Base-by-base conservation (phyloP, 1,140 invertebrate species). In the Tigriopus japonicus region DNA sequence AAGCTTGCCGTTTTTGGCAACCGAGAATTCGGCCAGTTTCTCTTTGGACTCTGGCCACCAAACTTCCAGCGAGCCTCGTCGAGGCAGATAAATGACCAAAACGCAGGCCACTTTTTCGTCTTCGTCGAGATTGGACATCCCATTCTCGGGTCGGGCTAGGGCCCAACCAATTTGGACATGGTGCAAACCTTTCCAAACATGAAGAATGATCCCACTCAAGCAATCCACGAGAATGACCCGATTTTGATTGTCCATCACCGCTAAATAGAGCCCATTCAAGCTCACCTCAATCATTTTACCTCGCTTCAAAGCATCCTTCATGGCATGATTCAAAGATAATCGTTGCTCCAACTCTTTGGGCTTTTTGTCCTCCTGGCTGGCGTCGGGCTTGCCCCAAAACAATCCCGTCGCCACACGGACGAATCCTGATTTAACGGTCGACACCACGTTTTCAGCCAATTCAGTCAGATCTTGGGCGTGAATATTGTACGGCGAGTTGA, bases 101-200 rank as follows among this genome's bases (percentile, higher is more conserved):
- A 54, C 52, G 6, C 21, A 15, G 1, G 52, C 52, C 15, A 58
- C 23, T 13, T 40, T 49, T 12, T 15, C 45, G 21, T 49, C n/a
- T 21, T 49, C 45, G 10, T 49, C n/a, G 28, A n/a, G 3, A 7
- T n/a, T 55, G 3, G 53, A 2, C 53, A 23, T 40, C 6, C 24
- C 23, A 19, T 17, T 55, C 53, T 55, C 24, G n/a, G 19, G 53
- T 55, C 28, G 28, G 28, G 19, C 24, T 9, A 24, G n/a, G 6
- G n/a, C n/a, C 19, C 28, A 55, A 14, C 53, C 53, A 55, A 55
- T n/a, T 35, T 55, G 53, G 9, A 24, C 19, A 55, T 49, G 45
- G 21, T 58, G 56, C n/a, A 40, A 58, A n/a, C 56, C 56, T 40
- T 41, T 28, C 56, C 56, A 58, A 13, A 58, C 42, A 24, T 58